phyloP scores from a whole-genome alignment of 2,888 invertebrate species.

The Zelleria hepariella region DNA sequence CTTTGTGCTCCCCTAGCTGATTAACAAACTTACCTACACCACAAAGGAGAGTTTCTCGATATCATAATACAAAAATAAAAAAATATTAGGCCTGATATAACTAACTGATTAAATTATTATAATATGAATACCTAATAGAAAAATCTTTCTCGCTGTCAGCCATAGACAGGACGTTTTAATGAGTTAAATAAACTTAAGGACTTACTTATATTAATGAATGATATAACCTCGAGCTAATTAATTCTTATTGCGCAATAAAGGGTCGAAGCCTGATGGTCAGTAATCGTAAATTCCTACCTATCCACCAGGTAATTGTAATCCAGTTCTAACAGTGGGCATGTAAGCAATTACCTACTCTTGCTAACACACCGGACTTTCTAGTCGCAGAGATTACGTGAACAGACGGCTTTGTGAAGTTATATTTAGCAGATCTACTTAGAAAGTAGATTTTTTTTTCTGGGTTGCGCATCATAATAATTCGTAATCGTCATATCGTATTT shows the following conservation, averaged over 20 bases:
- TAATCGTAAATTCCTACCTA: not conserved
- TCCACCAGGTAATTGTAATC: not conserved
- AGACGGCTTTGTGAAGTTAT: slow-evolving; percentile 30
- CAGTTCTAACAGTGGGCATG: not conserved
- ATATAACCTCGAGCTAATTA: not conserved
- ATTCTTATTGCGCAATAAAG: not conserved
- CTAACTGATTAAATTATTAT: too few relatives aligned
- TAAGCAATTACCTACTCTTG: slow-evolving; percentile 9
- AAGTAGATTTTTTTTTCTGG: slow-evolving; percentile 21
- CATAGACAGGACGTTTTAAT: not conserved
- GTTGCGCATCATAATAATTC: slow-evolving; percentile 27
- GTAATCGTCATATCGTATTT: slow-evolving; percentile 37
- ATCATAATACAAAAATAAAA: too few relatives aligned
- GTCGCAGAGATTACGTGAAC: slow-evolving; percentile 47
- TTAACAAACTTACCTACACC: too few relatives aligned
- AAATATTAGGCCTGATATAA: too few relatives aligned
- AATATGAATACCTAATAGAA: too few relatives aligned
- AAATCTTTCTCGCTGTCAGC: too few relatives aligned
- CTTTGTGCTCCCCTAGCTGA: too few relatives aligned
- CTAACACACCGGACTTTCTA: slow-evolving; percentile 41
- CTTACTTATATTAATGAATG: too few relatives aligned
- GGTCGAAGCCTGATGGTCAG: too few relatives aligned
- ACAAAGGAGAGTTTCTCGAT: too few relatives aligned
- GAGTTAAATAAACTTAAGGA: too few relatives aligned
- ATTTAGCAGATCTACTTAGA: slow-evolving; percentile 32